Conservation (phyloP, 2,797 vertebrate genomes). For the Scyliorhinus canicula region DNA sequence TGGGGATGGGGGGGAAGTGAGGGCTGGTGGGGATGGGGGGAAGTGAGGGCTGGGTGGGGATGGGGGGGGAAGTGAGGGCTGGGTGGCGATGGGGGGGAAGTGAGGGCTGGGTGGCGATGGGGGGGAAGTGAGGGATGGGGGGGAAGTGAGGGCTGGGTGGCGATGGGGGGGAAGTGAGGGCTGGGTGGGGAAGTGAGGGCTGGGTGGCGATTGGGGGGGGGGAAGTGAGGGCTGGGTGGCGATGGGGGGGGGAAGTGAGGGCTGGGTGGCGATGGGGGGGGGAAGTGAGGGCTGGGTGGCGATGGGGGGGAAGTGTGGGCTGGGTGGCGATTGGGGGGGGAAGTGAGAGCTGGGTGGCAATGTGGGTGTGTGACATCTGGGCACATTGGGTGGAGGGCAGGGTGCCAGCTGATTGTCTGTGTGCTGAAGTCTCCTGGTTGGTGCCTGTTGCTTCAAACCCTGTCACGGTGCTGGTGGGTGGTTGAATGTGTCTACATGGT, state of each 20-base stretch:
- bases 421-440: background rate
- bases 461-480: background rate
- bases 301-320: too few relatives aligned
- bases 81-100: slow-evolving; percentile 52
- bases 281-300: too few relatives aligned
- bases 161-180: slow-evolving; percentile 41
- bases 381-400: too few relatives aligned
- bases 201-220: too few relatives aligned
- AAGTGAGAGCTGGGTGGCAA: slow-evolving; percentile 44
- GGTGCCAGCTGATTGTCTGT: too few relatives aligned
- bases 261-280: too few relatives aligned
- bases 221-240: too few relatives aligned
- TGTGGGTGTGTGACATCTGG: background rate
- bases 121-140: slow-evolving; percentile 45
- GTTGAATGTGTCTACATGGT: background rate
- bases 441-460: background rate
- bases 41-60: too few relatives aligned
- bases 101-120: background rate
- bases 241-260: too few relatives aligned
- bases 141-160: slow-evolving; percentile 43
- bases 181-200: slow-evolving; percentile 47
- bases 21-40: too few relatives aligned
- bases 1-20: slow-evolving; percentile 49
- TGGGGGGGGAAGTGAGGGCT: slow-evolving; percentile 44
- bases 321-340: too few relatives aligned